phyloP scores from a whole-genome alignment of 53 echinoderm and acorn worm genomes.

The Actinopyga echinites region DNA sequence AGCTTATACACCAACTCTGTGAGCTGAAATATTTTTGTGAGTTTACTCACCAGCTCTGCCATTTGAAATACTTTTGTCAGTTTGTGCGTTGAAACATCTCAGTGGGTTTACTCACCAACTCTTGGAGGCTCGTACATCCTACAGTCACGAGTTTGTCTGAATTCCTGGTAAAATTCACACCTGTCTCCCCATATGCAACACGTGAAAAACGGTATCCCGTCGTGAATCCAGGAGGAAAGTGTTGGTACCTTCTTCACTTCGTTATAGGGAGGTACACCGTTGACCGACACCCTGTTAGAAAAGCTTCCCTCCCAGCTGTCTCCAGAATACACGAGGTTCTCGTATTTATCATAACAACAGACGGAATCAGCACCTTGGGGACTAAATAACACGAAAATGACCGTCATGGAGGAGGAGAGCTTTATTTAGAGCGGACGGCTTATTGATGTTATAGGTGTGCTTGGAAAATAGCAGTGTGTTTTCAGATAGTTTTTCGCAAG shows the following conservation, averaged over 20 bases:
- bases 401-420: too few species aligned
- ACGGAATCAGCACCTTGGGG: constrained; percentile 80
- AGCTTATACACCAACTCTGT: too few species aligned
- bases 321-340: constrained; percentile 90
- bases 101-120: constrained; percentile 78
- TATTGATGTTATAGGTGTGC: too few species aligned
- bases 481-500: too few species aligned
- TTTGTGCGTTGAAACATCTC: too few species aligned
- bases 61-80: background rate
- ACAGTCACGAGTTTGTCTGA: constrained; percentile 87
- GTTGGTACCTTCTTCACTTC: constrained; percentile 61
- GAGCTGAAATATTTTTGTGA: too few species aligned
- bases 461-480: too few species aligned
- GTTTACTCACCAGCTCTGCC: too few species aligned
- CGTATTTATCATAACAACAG: constrained; percentile 88
- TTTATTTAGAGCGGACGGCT: too few species aligned
- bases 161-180: constrained; percentile 86
- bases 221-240: constrained; percentile 71
- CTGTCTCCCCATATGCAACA: constrained; percentile 93
- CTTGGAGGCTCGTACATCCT: constrained; percentile 74
- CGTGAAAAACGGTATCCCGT: constrained; percentile 73
- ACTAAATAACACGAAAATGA: constrained; percentile 31
- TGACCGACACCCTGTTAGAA: constrained; percentile 63
- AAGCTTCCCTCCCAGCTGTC: constrained; percentile 86
- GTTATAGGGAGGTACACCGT: constrained; percentile 77